Conservation (phyloP, 2,797 vertebrate species). For the Falco concolor region DNA sequence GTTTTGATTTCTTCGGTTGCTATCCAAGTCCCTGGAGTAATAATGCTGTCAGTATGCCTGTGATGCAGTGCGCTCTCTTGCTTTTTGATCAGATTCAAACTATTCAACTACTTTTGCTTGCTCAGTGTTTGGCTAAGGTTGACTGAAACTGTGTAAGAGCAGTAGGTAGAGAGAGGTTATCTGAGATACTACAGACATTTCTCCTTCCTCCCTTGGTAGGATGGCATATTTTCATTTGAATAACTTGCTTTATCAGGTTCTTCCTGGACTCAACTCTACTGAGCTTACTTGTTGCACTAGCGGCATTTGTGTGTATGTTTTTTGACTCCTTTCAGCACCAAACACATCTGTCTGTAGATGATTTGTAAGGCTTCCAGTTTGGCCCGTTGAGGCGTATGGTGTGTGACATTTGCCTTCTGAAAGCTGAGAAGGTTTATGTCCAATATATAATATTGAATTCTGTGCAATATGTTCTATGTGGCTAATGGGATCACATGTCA, state of each 20-base stretch:
- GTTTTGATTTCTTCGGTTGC: neutral
- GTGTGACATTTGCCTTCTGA: neutral
- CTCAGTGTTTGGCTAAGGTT: neutral
- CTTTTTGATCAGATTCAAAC: neutral
- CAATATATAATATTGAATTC: accelerated
- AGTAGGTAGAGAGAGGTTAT: neutral
- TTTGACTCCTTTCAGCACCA: neutral
- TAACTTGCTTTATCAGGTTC: neutral
- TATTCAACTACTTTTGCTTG: neutral
- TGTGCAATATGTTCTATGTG: neutral
- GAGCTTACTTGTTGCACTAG: neutral
- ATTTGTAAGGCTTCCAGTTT: neutral
- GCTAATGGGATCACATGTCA: neutral
- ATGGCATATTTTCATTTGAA: neutral
- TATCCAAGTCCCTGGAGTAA: neutral
- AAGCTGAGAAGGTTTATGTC: neutral
- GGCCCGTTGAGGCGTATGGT: neutral
- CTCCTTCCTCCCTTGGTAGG: neutral
- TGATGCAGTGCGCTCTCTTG: neutral
- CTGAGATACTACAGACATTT: neutral
- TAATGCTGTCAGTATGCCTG: neutral
- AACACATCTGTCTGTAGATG: neutral
- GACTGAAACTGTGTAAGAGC: neutral
- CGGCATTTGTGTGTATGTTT: neutral
- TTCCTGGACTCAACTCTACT: neutral